Base-by-base conservation (phyloP, 2,888 invertebrate genomes). In the Lasioglossum vierecki region DNA sequence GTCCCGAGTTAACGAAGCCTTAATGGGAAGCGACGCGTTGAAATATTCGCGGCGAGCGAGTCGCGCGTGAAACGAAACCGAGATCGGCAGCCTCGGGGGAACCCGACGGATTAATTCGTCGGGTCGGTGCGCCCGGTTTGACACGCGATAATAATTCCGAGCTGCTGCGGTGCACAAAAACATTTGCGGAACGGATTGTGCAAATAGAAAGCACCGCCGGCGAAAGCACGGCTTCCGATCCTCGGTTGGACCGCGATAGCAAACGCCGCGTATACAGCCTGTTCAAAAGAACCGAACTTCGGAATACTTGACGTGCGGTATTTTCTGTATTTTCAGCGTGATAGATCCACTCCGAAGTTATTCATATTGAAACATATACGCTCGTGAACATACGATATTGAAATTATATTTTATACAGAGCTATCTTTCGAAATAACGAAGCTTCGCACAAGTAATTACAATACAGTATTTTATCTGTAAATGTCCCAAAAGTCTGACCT, bases 141-240 rank as follows among this genome's bases (percentile, higher is more conserved):
- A 72, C 49, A 44, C 41, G 72, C 26, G 72, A 72, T 44, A 46
- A 72, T 72, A 72, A 72, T 72, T 72, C 72, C 44, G 30, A 15
- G 63, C 30, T 18, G 63, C 30, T 30, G 63, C 18, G 63, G 30
- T 63, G 63, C 63, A 30, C 63, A 63, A 4, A 18, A 26, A 22
- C 39, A 18, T 39, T 41, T 53, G 18, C 26, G 49, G 15, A 70
- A 41, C 77, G 53, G 70, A 11, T 26, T 70, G 53, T 30, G 18
- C 53, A 35, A 49, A 39, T 77, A 68, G 46, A 46, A 68, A 68
- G 44, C 66, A 22, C 49, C 68, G 63, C 30, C 30, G 63, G 63
- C 63, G 30, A 30, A 63, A 30, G 63, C 30, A 18, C 30, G 8
- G 63, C 30, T 63, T 63, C 63, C 30, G 63, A 30, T 63, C 8